phyloP scores from a whole-genome alignment of 2,113 vertebrate species.

The Psammodynastes pulverulentus region DNA sequence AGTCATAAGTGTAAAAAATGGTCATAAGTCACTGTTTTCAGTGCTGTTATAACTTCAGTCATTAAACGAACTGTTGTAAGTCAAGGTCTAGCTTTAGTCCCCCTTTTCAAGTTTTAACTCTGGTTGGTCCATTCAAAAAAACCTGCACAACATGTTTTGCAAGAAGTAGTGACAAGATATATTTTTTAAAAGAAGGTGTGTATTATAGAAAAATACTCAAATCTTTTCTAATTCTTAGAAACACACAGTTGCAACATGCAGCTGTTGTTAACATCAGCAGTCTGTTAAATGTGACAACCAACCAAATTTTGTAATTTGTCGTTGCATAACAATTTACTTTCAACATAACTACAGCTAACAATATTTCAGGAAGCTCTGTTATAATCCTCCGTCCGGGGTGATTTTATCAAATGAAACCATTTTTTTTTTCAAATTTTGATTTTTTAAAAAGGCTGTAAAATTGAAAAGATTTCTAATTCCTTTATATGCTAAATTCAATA shows the following conservation, averaged over 20 bases:
- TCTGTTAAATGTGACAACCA: background rate
- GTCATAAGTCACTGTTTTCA: background rate
- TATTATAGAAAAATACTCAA: background rate
- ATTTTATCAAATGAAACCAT: background rate
- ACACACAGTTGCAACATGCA: background rate
- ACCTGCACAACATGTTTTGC: background rate
- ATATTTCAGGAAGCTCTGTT: conserved; percentile 1
- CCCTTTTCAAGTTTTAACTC: background rate
- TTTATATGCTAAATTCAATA: background rate
- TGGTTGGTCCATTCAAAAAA: background rate
- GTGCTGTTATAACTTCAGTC: background rate
- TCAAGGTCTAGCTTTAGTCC: background rate
- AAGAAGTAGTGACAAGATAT: background rate
- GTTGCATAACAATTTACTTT: background rate
- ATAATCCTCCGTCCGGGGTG: background rate
- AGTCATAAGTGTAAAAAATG: background rate
- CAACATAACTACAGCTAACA: background rate
- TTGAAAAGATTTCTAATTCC: background rate
- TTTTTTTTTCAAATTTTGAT: too few species aligned
- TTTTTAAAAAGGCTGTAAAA: background rate
- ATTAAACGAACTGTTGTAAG: background rate
- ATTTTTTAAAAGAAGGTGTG: background rate
- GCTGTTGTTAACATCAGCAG: background rate
- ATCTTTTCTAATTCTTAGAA: background rate
- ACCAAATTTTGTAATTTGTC: background rate